Base-by-base conservation (phyloP, 2,113 vertebrate species). In the Turdus rufiventris region DNA sequence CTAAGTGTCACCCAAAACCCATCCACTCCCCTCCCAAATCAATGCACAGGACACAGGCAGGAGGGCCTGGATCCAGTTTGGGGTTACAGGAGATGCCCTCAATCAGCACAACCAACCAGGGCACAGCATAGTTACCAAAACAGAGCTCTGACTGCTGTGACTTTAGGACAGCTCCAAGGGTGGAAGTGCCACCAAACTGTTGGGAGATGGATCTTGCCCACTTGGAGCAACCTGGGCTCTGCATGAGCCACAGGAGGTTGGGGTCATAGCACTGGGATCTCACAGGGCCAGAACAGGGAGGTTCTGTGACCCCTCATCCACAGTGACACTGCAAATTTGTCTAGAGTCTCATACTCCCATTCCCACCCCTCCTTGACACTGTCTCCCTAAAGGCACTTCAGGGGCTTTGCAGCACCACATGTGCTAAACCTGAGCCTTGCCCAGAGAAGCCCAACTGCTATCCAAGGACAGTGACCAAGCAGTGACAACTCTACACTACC, bases 151-250 rank as follows among this genome's bases (percentile, higher is more conserved):
- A 19, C 0, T 45, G 8, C 47, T 67, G 31, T 11, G 23, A 31
- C 33, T 43, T 34, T 4, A 73, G 8, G 9, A 57, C 14, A 53
- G 13, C 11, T 65, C 29, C 29, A 68, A 40, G 26, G 5, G 21
- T n/a, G 3, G 3, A 75, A 45, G 16, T 3, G 1, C 21, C 21
- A 45, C 45, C 0, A 2, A 61, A 25, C 33, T 54, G 11, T 0
- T 56, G 18, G n/a, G 26, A 79, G 34, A 67, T 28, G 24, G 25
- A 36, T 36, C 47, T 80, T 7, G 3, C 28, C 23, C 26, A 26
- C 29, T 8, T 21, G 19, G 19, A 73, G 24, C 9, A 25, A 58
- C 5, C 29, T 4, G 3, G 17, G 17, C 47, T 63, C 71, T 29
- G 14, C 14, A 28, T 2, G 34, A 42, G n/a, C 31, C 56, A 33